phyloP scores from a whole-genome alignment of 2,888 invertebrate genomes.

The Megalurothrips usitatus region DNA sequence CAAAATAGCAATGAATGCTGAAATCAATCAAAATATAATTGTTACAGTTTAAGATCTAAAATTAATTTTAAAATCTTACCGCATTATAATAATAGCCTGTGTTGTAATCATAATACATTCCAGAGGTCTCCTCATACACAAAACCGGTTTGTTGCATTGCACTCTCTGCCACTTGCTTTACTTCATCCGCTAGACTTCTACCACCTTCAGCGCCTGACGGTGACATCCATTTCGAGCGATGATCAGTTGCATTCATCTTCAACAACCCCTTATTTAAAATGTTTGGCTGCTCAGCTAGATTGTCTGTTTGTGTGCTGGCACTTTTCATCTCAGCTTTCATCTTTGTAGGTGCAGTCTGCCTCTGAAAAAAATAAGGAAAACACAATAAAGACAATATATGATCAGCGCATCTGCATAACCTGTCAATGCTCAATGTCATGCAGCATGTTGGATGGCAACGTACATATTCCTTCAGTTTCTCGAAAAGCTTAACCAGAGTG shows the following conservation, averaged over 20 bases:
- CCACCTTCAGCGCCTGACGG: constrained; percentile 34
- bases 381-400: background rate
- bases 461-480: constrained; percentile 48
- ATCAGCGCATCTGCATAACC: background rate
- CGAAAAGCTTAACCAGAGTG: constrained; percentile 56
- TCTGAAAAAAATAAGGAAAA: constrained; percentile 27
- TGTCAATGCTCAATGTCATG: constrained; percentile 28
- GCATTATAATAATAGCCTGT: constrained; percentile 89
- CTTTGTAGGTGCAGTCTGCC: constrained; percentile 13
- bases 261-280: constrained; percentile 41
- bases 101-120: constrained; percentile 82
- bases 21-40: constrained; percentile 29
- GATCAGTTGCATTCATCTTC: constrained; percentile 41
- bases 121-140: constrained; percentile 80
- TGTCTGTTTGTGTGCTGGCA: constrained; percentile 32
- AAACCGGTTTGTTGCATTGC: constrained; percentile 71
- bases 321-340: constrained; percentile 28
- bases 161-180: constrained; percentile 69
- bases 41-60: constrained; percentile 23
- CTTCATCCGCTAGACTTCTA: constrained; percentile 64
- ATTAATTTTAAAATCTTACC: constrained; percentile 52
- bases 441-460: constrained; percentile 23
- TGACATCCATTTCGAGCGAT: constrained; percentile 38
- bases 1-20: constrained; percentile 30
- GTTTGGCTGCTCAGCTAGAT: constrained; percentile 38